Conservation (phyloP, 2,888 invertebrate species). For the Zeuzera pyrina region DNA sequence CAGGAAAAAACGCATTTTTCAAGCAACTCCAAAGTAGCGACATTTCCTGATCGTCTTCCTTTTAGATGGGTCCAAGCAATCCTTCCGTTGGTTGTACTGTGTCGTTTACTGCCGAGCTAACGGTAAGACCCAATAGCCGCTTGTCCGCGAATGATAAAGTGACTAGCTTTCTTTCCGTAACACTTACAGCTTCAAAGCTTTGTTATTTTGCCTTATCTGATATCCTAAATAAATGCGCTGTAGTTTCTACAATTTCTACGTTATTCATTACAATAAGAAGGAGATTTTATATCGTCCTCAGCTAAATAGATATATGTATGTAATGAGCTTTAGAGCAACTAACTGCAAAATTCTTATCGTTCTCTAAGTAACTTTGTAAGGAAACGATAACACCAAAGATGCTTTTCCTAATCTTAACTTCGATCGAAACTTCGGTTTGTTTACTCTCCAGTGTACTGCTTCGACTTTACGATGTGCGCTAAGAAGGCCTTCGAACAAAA, state of each 20-base stretch:
- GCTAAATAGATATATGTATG: no score
- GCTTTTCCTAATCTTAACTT: slow-evolving; percentile 52
- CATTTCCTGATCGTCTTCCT: slow-evolving; percentile 38
- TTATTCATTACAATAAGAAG: no score
- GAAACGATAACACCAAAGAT: slow-evolving; percentile 51
- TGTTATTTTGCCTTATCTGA: no score
- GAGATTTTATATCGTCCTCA: no score
- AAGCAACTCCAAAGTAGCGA: slow-evolving; percentile 33
- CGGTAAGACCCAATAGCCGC: slow-evolving; percentile 45
- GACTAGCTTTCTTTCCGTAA: slow-evolving; percentile 28
- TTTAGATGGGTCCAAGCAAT: slow-evolving; percentile 34
- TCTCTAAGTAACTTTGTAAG: slow-evolving; percentile 33
- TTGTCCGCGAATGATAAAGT: slow-evolving; percentile 62
- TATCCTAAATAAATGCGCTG: no score
- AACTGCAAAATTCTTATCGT: slow-evolving; percentile 27
- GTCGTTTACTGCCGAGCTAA: slow-evolving; percentile 36
- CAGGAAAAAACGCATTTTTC: slow-evolving; percentile 41
- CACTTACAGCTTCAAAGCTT: no score
- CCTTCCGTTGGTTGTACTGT: slow-evolving; percentile 30
- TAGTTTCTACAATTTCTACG: no score
- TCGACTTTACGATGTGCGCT: slow-evolving; percentile 40
- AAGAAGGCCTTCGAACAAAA: slow-evolving; percentile 50
- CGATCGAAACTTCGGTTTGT: slow-evolving; percentile 58
- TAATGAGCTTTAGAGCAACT: no score
- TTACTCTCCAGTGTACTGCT: slow-evolving; percentile 41